These are phyloP conservation scores for Meloidogyne floridensis DNA, from an alignment of 1,140 invertebrate species.

Conservation along the genomic window DNA sequence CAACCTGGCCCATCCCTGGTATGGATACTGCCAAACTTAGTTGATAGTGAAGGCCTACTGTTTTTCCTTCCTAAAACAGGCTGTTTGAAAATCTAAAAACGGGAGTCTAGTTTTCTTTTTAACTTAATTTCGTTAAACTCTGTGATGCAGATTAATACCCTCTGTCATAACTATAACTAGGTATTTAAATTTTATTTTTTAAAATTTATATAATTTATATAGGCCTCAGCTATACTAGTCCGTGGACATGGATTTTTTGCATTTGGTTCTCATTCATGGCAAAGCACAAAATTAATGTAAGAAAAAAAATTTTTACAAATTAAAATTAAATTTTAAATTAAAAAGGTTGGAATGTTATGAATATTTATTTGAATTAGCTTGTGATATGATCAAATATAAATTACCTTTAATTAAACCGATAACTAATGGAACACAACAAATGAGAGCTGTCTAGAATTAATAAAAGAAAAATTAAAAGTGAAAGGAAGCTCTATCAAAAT, in stretches of 20 bases:
- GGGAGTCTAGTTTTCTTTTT: no score
- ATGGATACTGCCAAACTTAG: no score
- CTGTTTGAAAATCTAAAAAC: no score
- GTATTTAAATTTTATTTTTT: neutral
- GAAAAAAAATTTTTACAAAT: conserved; percentile 65
- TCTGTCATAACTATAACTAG: no score
- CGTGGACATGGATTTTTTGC: conserved; percentile 93
- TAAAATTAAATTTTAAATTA: neutral
- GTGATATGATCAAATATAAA: conserved; percentile 37
- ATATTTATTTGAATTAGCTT: conserved; percentile 39
- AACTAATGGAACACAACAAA: conserved; percentile 14
- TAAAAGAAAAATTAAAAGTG: no score
- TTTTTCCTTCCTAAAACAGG: no score
- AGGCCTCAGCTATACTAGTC: conserved; percentile 86
- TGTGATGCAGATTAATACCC: no score
- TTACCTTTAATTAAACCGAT: conserved; percentile 11
- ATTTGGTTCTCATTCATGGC: conserved; percentile 87
- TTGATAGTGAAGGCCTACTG: no score
- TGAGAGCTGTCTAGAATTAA: neutral
- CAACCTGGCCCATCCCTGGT: no score
- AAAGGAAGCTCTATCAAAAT: no score
- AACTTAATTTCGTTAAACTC: no score
- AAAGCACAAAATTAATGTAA: conserved; percentile 93
- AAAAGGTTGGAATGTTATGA: conserved; percentile 39
- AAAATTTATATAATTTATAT: conserved; percentile 69